Evolutionary conservation across 30 jellyfish, hydroid and myxozoan genomes (phyloP), one percentile per base, ranked within the genome.

Genomic region (Pelagia noctiluca): DNA sequence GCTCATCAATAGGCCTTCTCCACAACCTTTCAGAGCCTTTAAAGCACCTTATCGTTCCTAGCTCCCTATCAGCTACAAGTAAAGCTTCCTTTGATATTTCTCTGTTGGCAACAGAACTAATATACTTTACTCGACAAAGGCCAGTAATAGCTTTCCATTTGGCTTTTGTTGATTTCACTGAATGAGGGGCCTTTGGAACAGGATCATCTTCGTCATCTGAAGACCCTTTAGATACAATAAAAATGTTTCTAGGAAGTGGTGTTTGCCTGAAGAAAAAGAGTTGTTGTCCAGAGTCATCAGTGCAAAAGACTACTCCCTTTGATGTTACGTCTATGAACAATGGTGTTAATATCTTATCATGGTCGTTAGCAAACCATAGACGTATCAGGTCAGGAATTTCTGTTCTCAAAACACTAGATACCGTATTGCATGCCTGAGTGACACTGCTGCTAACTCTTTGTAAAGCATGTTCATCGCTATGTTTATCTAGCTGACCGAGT

Each of bases 271-370:
- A 60, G 35, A n/a, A 60, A n/a, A 60, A n/a, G 19, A 60, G 34
- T n/a, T 60, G 72, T n/a, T 60, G 72, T n/a, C 34, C 35, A 26
- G 30, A 26, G 35, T 60, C 23, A 60, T 60, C 72, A n/a, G 72
- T 60, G 35, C 34, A 22, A 60, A 60, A 48, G 11, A 60, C 19
- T 8, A 60, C 30, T 26, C 72, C 23, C 8, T n/a, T 22, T 8
- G 8, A 10, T 10, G 34, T 60, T 10, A 26, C 23, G 30, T 22
- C 72, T 26, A 60, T 4, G 35, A 60, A 60, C 30, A 60, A 4
- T n/a, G 8, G 72, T 60, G 30, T 60, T 22, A n/a, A n/a, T 22
- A 60, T 60, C 21, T 60, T 60, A n/a, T 60, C 72, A 26, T 60
- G 72, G 12, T 26, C 72, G 34, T 8, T 26, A 10, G 23, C 35